Conservation (phyloP, 2,888 invertebrate genomes). For the Oscheius sp. region DNA sequence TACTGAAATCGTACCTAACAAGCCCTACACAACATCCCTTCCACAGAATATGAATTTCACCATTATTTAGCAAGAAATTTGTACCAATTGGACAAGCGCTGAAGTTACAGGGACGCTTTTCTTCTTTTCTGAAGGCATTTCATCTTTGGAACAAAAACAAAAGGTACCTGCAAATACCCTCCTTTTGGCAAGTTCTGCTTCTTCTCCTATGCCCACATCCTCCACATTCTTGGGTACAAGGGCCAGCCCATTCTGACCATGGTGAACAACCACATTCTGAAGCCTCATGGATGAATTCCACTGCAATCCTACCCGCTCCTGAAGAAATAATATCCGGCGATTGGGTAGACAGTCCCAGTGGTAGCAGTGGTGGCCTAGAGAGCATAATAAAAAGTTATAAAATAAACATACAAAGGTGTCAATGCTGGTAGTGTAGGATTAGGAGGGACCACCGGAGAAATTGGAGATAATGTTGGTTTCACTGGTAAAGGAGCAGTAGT, state of each 20-base stretch:
- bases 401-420: constrained; percentile 17
- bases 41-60: constrained; percentile 71
- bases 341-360: constrained; percentile 22
- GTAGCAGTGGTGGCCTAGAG: constrained; percentile 18
- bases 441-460: not conserved
- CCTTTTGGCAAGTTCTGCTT: constrained; percentile 59
- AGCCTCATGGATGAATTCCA: constrained; percentile 23
- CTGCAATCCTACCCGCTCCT: constrained; percentile 4
- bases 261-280: constrained; percentile 65
- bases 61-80: constrained; percentile 70
- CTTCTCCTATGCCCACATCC: constrained; percentile 68
- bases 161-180: constrained; percentile 43
- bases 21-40: constrained; percentile 72
- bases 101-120: constrained; percentile 71
- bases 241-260: constrained; percentile 69
- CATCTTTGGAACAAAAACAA: not conserved
- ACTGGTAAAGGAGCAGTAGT: not conserved
- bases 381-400: not conserved
- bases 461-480: not conserved
- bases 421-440: constrained; percentile 2
- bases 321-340: constrained; percentile 35
- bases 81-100: constrained; percentile 67
- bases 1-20: constrained; percentile 45
- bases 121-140: constrained; percentile 49
- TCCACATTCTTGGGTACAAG: constrained; percentile 71